These are phyloP conservation scores for Heterotis niloticus DNA, from an alignment of 2,113 vertebrate species.

Conservation along the genomic window DNA sequence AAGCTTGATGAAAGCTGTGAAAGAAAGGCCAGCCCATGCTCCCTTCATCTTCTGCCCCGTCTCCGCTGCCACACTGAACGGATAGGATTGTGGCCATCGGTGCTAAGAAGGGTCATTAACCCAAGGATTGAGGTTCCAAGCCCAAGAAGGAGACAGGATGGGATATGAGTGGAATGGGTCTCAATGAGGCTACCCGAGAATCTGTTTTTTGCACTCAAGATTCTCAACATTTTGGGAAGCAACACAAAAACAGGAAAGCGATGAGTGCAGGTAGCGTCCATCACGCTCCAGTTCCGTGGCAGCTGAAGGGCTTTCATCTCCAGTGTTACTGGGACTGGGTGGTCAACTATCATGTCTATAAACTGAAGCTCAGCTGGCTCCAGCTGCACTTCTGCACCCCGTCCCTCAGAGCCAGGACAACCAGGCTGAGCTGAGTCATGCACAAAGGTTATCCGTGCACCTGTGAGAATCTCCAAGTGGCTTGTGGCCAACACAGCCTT, in stretches of 20 bases:
- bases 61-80: not conserved
- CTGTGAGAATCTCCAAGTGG: not conserved
- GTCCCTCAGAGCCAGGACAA: not conserved
- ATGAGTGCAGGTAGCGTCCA: too few species aligned
- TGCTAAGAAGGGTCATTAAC: not conserved
- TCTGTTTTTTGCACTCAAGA: not conserved
- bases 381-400: not conserved
- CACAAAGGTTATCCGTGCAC: not conserved
- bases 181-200: not conserved
- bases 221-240: not conserved
- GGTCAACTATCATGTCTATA: too few species aligned
- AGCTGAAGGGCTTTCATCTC: too few species aligned
- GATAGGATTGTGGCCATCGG: not conserved
- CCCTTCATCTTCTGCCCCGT: not conserved
- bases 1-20: not conserved
- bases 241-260: too few species aligned
- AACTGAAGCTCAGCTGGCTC: not conserved
- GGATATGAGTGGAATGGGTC: not conserved
- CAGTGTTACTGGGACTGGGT: too few species aligned
- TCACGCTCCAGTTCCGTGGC: too few species aligned
- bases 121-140: not conserved
- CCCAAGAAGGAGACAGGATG: not conserved
- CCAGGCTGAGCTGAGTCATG: not conserved
- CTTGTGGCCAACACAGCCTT: not conserved
- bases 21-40: not conserved